Percentiles rank a stretch among this genome's conserved stretches.
Evolutionary conservation across 2,113 vertebrate genomes (phyloP).

Genomic region (Glaucomys volans): DNA sequence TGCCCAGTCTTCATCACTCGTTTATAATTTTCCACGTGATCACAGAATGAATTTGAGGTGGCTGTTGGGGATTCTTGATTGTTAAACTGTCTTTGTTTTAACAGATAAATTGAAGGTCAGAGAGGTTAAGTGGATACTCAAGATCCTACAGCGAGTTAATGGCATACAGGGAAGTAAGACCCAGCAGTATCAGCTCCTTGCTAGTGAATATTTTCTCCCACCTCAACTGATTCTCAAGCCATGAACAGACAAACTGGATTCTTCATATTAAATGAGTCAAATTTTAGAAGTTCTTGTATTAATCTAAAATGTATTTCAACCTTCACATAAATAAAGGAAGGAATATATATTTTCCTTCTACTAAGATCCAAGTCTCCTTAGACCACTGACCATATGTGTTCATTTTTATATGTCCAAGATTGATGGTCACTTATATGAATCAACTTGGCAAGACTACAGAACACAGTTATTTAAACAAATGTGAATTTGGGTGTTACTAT

Average conservation of each 20-base stretch:
- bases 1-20: not conserved
- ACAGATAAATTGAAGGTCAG: slow-evolving; percentile 55
- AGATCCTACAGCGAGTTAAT: not conserved
- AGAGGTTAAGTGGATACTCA: slow-evolving; percentile 42
- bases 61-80: slow-evolving; percentile 1
- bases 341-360: not conserved
- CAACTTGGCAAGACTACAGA: not conserved
- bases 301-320: not conserved
- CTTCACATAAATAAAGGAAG: not conserved
- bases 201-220: not conserved
- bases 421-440: not conserved
- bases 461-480: not conserved
- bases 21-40: slow-evolving; percentile 18
- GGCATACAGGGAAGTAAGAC: not conserved
- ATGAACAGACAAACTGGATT: not conserved
- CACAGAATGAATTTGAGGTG: slow-evolving; percentile 35
- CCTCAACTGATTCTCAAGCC: not conserved
- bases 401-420: not conserved
- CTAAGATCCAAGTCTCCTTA: not conserved
- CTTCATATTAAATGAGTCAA: not conserved
- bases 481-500: not conserved
- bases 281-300: not conserved
- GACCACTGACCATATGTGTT: not conserved
- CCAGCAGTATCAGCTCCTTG: not conserved
- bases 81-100: slow-evolving; percentile 67